Base-by-base conservation (phyloP, 1,140 invertebrate species). In the Neodiprion lecontei region DNA sequence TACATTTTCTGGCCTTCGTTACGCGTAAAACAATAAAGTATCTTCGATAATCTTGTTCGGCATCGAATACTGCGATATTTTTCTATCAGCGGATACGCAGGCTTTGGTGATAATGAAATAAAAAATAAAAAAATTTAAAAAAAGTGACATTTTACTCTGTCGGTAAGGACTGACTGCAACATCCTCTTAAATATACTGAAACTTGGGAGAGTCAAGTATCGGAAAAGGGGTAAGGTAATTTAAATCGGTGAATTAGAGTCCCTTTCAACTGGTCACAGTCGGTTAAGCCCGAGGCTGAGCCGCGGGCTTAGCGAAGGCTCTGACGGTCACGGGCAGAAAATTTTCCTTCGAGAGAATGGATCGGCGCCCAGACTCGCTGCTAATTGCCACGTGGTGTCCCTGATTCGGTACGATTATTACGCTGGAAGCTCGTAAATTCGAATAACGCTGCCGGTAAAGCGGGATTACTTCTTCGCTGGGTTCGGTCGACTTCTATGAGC, bases 191-290 rank as follows among this genome's bases (percentile, higher is more conserved):
- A 40, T 40, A 2, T 40, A 40, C 28, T 40, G 28, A 40, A 40
- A 40, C 28, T 40, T 40, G 28, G 28, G 1, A 40, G 5, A 40
- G 28, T 40, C 28, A 40, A 40, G 28, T 40, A 40, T 40, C 28
- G 28, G 28, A 40, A 40, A 40, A 40, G 28, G 28, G 28, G 28
- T 40, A 40, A 40, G 28, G 28, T 40, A 40, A 14, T 61, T 61
- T 61, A 61, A 61, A 61, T 12, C 53, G 53, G 11, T 61, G 53
- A 61, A 61, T 61, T 61, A 61, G 53, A 61, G 53, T 61, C 53
- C 53, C 53, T 61, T 61, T 61, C 53, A 61, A 61, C 53, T 61
- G 53, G 53, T 61, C 53, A 17, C 53, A 61, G 53, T 61, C 53
- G 53, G 11, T 14, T 61, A 61, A 61, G 11, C 53, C 53, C 53